Evolutionary conservation across 2,797 vertebrate genomes (phyloP), one percentile per base, ranked within the genome.

Genomic region (Sebastes jordani): DNA sequence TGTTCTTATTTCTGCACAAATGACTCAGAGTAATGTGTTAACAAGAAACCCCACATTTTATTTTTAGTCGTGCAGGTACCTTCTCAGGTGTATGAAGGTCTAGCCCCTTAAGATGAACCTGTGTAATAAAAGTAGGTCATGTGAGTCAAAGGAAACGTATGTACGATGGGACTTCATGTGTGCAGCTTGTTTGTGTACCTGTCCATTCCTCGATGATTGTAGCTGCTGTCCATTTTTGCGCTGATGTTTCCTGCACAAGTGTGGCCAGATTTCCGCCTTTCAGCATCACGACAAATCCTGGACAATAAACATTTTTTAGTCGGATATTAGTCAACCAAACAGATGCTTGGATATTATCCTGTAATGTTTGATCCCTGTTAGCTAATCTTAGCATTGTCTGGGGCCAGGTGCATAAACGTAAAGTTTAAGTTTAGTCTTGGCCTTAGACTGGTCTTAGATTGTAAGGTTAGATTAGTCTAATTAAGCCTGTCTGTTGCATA

Each of bases 101-200:
- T 73, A 86, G 52, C 55, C 63, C 13, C 59, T 80, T 2, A 92
- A 76, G 61, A 86, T 89, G 67, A 88, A 91, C 78, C 92, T 93
- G 88, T 80, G 36, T 82, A 84, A 83, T 65, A 52, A 84, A 72
- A 81, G 55, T 22, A 9, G 27, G 6, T 78, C 1, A 29, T 32
- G 7, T 82, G 2, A 86, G 25, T 77, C 14, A 65, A 54, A 66
- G 52, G 8, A 74, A 32, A 29, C 10, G 1, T 11, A 2, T 2
- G 13, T 14, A 75, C 64, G 42, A 65, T 34, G 25, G 10, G 4
- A 55, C 20, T 46, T 58, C 0, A 52, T 64, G 23, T 67, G 71
- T 52, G 34, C 2, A 38, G 8, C 7, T 23, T 61, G 18, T 64
- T 30, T 25, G 25, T 61, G 13, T 83, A 92, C 90, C 88, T 92